Evolutionary conservation across 1,140 invertebrate genomes (phyloP).

Genomic region (Tetramorium simillimum): DNA sequence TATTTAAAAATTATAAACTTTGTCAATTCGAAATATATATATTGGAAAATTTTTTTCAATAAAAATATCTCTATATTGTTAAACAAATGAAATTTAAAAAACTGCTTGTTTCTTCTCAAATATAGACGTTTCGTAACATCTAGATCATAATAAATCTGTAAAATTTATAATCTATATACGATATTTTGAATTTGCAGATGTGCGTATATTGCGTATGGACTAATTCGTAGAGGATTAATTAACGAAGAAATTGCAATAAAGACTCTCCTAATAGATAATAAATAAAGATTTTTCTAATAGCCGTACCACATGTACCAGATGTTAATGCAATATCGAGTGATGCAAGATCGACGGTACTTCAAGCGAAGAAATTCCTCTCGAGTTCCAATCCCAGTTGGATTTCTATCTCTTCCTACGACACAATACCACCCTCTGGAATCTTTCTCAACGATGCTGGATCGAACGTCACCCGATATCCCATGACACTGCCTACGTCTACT

Average conservation of each 20-base stretch:
- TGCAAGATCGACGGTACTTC: constrained; percentile 63
- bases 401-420: constrained; percentile 32
- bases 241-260: neutral
- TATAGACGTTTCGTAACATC: neutral
- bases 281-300: neutral
- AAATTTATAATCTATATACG: neutral
- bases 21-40: neutral
- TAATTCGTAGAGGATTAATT: constrained; percentile 11
- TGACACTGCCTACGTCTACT: constrained; percentile 1
- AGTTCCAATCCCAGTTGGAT: constrained; percentile 42
- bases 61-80: neutral
- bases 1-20: neutral
- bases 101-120: neutral
- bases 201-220: neutral
- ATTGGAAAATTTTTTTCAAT: neutral
- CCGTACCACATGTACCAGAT: constrained; percentile 1
- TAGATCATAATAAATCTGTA: neutral
- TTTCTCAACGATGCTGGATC: constrained; percentile 61
- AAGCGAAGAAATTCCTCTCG: constrained; percentile 49
- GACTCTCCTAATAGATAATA: neutral
- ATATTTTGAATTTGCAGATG: neutral
- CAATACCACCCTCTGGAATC: constrained; percentile 48
- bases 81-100: neutral
- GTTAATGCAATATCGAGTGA: constrained; percentile 31
- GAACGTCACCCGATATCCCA: constrained; percentile 61